Percentiles rank a stretch among this genome's conserved stretches.
Evolutionary conservation across 2,888 invertebrate species (phyloP).

Genomic region (Mesorhabditis spiculigera): DNA sequence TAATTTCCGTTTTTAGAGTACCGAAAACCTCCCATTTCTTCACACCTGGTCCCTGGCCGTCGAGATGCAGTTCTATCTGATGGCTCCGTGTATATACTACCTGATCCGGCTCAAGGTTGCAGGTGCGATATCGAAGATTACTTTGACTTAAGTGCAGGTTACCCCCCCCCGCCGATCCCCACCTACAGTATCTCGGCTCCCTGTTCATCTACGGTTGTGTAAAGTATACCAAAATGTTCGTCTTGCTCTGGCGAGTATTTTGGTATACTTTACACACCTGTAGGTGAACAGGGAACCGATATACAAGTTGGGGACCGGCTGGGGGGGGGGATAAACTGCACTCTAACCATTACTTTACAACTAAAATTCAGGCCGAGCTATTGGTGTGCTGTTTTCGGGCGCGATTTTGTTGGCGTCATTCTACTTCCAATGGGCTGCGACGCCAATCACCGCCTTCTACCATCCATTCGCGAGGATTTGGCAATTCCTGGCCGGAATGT

Average conservation of each 20-base stretch:
- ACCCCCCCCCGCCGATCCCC: no score
- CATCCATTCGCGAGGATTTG: background rate
- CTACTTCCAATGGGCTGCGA: background rate
- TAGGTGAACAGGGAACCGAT: slow-evolving; percentile 65
- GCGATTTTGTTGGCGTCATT: background rate
- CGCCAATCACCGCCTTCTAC: background rate
- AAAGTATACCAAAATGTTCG: no score
- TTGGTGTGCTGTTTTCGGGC: slow-evolving; percentile 72
- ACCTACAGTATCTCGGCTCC: no score
- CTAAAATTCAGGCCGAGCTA: background rate
- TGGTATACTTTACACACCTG: slow-evolving; percentile 59
- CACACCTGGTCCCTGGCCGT: slow-evolving; percentile 41
- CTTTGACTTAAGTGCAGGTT: no score
- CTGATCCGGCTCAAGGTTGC: background rate
- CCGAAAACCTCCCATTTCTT: slow-evolving; percentile 17
- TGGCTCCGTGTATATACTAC: slow-evolving; percentile 28
- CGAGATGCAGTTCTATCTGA: slow-evolving; percentile 39
- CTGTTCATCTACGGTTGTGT: no score
- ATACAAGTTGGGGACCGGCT: no score
- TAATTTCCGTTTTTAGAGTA: background rate
- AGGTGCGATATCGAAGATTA: slow-evolving; percentile 66
- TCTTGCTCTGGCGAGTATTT: no score
- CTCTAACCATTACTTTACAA: no score
- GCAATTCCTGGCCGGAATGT: slow-evolving; percentile 2
- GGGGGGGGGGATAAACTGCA: no score